Evolutionary conservation across 2,113 vertebrate species (phyloP).

Genomic region (Dolichallabes microphthalmus): DNA sequence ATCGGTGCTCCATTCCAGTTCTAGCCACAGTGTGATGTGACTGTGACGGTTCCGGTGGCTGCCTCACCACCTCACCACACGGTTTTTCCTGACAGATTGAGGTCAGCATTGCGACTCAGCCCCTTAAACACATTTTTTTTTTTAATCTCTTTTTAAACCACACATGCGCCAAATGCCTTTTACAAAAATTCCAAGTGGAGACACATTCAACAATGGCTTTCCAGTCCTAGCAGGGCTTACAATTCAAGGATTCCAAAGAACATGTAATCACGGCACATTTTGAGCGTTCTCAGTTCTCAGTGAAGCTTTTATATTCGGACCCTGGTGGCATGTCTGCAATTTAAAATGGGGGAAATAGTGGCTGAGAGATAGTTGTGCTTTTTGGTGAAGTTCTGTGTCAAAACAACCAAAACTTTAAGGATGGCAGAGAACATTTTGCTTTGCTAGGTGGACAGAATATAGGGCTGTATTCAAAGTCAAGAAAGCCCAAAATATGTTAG

Average conservation of each 20-base stretch:
- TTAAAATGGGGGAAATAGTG: background rate
- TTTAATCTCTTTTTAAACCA: background rate
- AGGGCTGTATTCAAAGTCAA: background rate
- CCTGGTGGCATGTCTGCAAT: background rate
- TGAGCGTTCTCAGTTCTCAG: background rate
- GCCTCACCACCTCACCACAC: background rate
- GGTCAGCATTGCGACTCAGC: constrained; percentile 4
- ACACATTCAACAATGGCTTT: background rate
- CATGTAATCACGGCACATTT: background rate
- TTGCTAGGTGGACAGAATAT: background rate
- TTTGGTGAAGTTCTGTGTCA: background rate
- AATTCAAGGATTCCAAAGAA: background rate
- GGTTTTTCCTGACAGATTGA: constrained; percentile 1
- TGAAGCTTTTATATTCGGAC: background rate
- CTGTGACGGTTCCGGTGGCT: background rate
- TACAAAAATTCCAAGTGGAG: background rate
- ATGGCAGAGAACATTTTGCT: background rate
- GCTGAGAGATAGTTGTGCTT: background rate
- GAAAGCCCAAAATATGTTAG: background rate
- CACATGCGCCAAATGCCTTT: background rate
- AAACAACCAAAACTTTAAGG: background rate
- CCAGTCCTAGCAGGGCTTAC: background rate
- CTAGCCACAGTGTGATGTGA: background rate
- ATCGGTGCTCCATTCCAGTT: background rate
- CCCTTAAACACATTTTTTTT: background rate